Percentiles rank a stretch among this genome's conserved stretches.
Evolutionary conservation across 2,888 invertebrate species (phyloP).

Genomic region (Cataglyphis livida): DNA sequence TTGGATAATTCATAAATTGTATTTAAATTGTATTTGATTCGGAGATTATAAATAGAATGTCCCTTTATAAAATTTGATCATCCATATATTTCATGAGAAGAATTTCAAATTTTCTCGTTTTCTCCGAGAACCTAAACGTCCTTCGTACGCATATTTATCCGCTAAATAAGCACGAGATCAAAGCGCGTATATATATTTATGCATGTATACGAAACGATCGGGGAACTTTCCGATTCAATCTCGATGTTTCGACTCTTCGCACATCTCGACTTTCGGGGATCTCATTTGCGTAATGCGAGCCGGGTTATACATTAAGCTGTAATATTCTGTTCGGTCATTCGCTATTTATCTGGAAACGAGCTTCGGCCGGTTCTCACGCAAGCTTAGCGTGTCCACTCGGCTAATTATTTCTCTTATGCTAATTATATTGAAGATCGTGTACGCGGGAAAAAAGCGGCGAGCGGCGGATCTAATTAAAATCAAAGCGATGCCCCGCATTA

Average conservation of each 20-base stretch:
- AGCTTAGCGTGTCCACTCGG: conserved; percentile 5
- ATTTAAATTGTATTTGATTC: neutral
- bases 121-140: conserved; percentile 2
- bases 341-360: conserved; percentile 24
- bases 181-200: neutral
- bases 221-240: conserved; percentile 34
- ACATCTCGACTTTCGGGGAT: conserved; percentile 22
- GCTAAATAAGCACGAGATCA: conserved; percentile 31
- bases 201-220: conserved; percentile 19
- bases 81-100: neutral
- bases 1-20: conserved; percentile 6
- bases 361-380: conserved; percentile 30
- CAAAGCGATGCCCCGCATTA: neutral
- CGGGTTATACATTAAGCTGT: conserved; percentile 35
- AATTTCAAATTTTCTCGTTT: conserved; percentile 25
- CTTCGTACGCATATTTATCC: conserved; percentile 43
- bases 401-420: conserved; percentile 30
- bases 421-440: conserved; percentile 30
- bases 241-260: conserved; percentile 16
- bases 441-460: conserved; percentile 13
- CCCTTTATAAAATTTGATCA: conserved; percentile 28
- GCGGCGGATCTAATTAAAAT: conserved; percentile 32
- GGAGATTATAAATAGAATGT: conserved; percentile 10
- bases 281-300: conserved; percentile 35
- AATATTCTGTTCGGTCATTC: conserved; percentile 31